phyloP scores from a whole-genome alignment of 2,888 invertebrate genomes.

The Mythimna albipuncta region DNA sequence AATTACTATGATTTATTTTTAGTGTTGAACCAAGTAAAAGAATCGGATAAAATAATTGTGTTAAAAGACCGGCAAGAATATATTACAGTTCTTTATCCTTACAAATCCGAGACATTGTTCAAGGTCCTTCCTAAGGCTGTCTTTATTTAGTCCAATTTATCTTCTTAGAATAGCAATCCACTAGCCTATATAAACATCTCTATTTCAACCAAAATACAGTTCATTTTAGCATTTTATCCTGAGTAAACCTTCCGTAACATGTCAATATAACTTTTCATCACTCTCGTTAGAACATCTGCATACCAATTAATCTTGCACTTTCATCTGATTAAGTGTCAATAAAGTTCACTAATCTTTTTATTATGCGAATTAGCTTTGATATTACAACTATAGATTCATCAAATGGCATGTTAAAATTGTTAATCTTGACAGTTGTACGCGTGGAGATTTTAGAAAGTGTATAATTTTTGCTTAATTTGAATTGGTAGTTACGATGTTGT shows the following conservation, averaged over 20 bases:
- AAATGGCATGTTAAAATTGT: constrained; percentile 46
- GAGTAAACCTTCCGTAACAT: constrained; percentile 28
- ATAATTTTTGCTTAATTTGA: constrained; percentile 56
- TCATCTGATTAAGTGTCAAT: constrained; percentile 62
- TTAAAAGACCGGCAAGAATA: constrained; percentile 54
- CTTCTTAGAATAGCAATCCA: constrained; percentile 49
- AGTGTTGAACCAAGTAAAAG: constrained; percentile 25
- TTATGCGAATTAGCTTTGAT: constrained; percentile 57
- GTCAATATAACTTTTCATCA: constrained; percentile 48
- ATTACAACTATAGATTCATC: constrained; percentile 45
- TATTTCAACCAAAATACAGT: constrained; percentile 23
- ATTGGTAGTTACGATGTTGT: constrained; percentile 50
- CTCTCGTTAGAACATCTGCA: constrained; percentile 40
- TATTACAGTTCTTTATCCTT: constrained; percentile 58
- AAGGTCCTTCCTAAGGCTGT: constrained; percentile 56
- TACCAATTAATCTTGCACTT: constrained; percentile 60
- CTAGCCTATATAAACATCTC: constrained; percentile 34
- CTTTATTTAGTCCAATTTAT: constrained; percentile 59
- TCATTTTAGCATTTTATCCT: constrained; percentile 24
- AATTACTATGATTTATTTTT: constrained; percentile 30
- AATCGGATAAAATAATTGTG: constrained; percentile 50
- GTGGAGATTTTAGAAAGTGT: constrained; percentile 63
- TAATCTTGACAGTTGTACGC: constrained; percentile 39
- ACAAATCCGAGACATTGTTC: constrained; percentile 61
- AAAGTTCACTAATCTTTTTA: constrained; percentile 59